phyloP scores from a whole-genome alignment of 2,113 vertebrate species.

The Microtus ochrogaster region DNA sequence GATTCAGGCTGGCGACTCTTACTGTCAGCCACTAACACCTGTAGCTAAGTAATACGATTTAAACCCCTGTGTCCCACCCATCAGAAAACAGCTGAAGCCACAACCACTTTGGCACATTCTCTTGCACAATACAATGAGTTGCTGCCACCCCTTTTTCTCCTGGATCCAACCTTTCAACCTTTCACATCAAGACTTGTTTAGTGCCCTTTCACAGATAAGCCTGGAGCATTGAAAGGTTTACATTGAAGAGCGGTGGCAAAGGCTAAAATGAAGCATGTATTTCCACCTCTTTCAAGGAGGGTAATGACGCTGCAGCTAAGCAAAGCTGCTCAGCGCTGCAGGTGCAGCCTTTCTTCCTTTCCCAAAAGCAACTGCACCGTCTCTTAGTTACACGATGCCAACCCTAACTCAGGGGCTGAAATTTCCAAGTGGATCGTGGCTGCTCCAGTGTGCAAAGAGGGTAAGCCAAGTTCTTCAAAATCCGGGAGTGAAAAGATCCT shows the following conservation, averaged over 20 bases:
- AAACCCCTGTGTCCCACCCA: not conserved
- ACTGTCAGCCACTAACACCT: not conserved
- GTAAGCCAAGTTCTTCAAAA: not conserved
- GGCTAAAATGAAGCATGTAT: not conserved
- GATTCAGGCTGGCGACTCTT: not conserved
- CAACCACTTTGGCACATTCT: not conserved
- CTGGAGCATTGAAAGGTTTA: not conserved
- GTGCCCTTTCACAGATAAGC: not conserved
- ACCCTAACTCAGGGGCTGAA: not conserved
- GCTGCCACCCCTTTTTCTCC: not conserved
- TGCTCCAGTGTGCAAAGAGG: not conserved
- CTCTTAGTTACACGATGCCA: not conserved
- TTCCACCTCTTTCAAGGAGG: not conserved
- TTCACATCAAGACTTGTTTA: not conserved
- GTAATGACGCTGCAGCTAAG: not conserved
- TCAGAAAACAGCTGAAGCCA: not conserved
- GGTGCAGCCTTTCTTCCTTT: not conserved
- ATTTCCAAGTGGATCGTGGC: not conserved
- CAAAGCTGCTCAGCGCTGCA: too few relatives aligned
- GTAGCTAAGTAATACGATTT: not conserved
- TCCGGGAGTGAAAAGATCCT: not conserved
- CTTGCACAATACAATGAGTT: not conserved
- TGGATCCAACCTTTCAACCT: too few relatives aligned
- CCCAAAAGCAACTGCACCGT: not conserved
- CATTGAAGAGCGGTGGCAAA: not conserved